Conservation (phyloP, 2,113 vertebrate species). For the Drymodes brunneopygia region DNA sequence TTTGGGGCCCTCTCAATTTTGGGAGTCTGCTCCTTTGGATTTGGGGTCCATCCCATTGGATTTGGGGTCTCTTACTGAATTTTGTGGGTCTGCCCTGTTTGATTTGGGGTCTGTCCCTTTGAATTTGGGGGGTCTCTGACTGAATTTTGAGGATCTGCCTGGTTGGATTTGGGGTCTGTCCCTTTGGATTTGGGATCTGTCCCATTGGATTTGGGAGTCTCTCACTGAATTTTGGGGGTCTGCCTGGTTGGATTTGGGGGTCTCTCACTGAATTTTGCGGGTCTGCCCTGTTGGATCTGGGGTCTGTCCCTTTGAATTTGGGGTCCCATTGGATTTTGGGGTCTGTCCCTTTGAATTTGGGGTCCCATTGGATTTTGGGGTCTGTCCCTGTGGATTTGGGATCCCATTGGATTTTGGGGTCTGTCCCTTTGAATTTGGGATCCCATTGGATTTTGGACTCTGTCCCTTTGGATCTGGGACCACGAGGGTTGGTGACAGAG, state of each 20-base stretch:
- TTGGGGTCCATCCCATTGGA: no score
- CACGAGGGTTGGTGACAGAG: not conserved
- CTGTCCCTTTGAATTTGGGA: not conserved
- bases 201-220: not conserved
- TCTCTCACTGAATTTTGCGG: not conserved
- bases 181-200: not conserved
- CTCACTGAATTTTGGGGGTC: not conserved
- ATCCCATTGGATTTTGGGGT: not conserved
- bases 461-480: not conserved
- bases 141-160: not conserved
- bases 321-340: not conserved
- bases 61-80: not conserved
- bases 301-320: no score
- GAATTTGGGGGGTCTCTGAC: not conserved
- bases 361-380: not conserved
- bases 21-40: not conserved
- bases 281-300: fast-evolving
- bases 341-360: not conserved
- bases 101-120: not conserved
- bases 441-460: not conserved
- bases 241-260: not conserved
- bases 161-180: not conserved
- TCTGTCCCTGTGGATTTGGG: no score
- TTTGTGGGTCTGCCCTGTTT: not conserved
- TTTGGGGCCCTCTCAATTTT: no score